A percentile compares a stretch with the other conserved stretches of the same genome.
Evolutionary conservation across 2,888 invertebrate species (phyloP).

Genomic region (Pteria penguin): DNA sequence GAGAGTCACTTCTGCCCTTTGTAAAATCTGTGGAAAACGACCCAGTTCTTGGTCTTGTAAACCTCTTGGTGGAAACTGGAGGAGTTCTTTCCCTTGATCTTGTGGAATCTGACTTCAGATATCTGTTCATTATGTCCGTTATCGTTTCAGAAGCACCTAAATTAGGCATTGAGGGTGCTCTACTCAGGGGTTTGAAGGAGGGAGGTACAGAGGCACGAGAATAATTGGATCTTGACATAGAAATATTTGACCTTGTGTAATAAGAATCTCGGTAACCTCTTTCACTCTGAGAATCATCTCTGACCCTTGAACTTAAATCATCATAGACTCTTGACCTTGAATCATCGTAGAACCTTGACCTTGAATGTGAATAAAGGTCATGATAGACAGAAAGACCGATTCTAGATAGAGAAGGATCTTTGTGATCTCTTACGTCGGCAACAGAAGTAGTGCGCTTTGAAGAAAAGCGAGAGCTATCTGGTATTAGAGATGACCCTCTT

Average conservation of each 20-base stretch:
- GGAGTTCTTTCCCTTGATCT: not conserved
- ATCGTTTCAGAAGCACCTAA: not conserved
- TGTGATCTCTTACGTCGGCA: not conserved
- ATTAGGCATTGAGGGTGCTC: not conserved
- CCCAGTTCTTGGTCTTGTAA: not conserved
- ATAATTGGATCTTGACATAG: not conserved
- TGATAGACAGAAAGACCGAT: conserved; percentile 36
- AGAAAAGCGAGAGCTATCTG: not conserved
- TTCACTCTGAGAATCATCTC: not conserved
- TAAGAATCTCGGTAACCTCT: not conserved
- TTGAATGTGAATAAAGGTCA: conserved; percentile 20
- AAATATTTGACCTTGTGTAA: not conserved
- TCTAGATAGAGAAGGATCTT: conserved; percentile 21
- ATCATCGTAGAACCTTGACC: too few relatives aligned
- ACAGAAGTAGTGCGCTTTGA: not conserved
- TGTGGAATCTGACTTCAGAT: not conserved
- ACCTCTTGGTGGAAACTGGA: not conserved
- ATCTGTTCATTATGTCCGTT: not conserved
- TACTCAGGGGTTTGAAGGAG: not conserved
- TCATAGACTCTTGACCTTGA: too few relatives aligned
- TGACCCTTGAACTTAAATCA: not conserved
- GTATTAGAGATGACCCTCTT: not conserved
- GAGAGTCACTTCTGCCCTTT: not conserved
- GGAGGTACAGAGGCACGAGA: not conserved
- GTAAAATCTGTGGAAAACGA: conserved; percentile 12